Evolutionary conservation across 2,888 invertebrate genomes (phyloP).

Genomic region (Thereva unica): DNA sequence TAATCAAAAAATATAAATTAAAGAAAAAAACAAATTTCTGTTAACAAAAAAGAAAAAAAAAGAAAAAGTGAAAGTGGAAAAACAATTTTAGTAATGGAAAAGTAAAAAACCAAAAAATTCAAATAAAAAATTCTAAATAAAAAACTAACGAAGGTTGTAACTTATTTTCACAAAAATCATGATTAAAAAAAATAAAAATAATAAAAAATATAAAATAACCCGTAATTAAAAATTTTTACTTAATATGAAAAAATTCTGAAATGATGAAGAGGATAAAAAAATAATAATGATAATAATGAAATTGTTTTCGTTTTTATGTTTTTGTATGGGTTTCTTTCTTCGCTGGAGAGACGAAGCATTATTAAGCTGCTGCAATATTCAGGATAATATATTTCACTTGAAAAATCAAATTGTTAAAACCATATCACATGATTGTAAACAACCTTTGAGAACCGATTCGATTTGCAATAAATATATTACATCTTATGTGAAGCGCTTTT

Average conservation of each 20-base stretch:
- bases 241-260: slow-evolving; percentile 24
- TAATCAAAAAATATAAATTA: slow-evolving; percentile 24
- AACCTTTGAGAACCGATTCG: slow-evolving; percentile 32
- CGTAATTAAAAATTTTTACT: slow-evolving; percentile 34
- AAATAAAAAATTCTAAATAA: slow-evolving; percentile 36
- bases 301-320: too few species aligned
- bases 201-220: slow-evolving; percentile 28
- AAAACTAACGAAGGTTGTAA: slow-evolving; percentile 39
- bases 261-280: neutral
- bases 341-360: too few species aligned
- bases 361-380: slow-evolving; percentile 12
- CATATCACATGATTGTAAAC: slow-evolving; percentile 36
- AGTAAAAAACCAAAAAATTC: slow-evolving; percentile 27
- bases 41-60: neutral
- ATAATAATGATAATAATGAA: too few species aligned
- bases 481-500: slow-evolving; percentile 25
- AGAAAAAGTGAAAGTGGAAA: neutral
- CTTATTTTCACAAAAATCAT: slow-evolving; percentile 30
- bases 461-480: slow-evolving; percentile 36
- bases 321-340: too few species aligned
- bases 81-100: slow-evolving; percentile 28
- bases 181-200: slow-evolving; percentile 16
- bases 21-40: slow-evolving; percentile 15
- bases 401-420: slow-evolving; percentile 35
- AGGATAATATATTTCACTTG: slow-evolving; percentile 30